Conservation (phyloP, 2,113 vertebrate genomes). For the Nematolebias whitei region DNA sequence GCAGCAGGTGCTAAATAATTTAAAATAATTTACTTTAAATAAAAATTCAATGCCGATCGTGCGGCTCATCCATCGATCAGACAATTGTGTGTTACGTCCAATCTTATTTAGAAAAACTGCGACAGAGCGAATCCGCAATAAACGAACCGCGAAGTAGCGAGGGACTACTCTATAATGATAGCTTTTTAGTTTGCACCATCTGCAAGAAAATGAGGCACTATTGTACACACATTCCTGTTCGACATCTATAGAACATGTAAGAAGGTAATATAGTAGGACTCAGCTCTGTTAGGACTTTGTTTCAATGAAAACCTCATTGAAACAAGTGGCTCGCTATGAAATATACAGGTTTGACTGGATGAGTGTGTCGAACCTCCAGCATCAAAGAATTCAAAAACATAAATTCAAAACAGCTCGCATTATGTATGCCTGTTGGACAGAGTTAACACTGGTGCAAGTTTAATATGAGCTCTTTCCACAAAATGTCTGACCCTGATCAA, state of each 20-base stretch:
- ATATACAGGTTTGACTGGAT: constrained; percentile 36
- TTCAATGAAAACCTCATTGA: constrained; percentile 34
- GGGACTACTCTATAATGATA: no score
- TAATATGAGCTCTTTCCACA: constrained; percentile 55
- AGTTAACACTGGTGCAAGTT: constrained; percentile 21
- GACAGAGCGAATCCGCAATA: no score
- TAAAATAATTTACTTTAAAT: no score
- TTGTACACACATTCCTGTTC: constrained; percentile 14
- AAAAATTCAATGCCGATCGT: no score
- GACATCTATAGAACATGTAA: neutral
- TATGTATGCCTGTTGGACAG: constrained; percentile 22
- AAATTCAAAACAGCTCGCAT: constrained; percentile 33
- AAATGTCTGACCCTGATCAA: constrained; percentile 44
- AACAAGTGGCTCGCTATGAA: constrained; percentile 40
- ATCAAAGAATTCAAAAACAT: constrained; percentile 35
- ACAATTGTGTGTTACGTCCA: no score
- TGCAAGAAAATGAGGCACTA: neutral
- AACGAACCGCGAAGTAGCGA: no score
- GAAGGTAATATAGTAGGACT: constrained; percentile 35
- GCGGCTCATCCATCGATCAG: no score
- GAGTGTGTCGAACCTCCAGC: constrained; percentile 37
- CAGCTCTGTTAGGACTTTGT: constrained; percentile 36
- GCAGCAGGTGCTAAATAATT: no score
- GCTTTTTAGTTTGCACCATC: constrained; percentile 30
- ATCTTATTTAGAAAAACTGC: no score